These are phyloP conservation scores for Pituophis catenifer DNA, from an alignment of 2,113 vertebrate genomes.

Conservation along the genomic window DNA sequence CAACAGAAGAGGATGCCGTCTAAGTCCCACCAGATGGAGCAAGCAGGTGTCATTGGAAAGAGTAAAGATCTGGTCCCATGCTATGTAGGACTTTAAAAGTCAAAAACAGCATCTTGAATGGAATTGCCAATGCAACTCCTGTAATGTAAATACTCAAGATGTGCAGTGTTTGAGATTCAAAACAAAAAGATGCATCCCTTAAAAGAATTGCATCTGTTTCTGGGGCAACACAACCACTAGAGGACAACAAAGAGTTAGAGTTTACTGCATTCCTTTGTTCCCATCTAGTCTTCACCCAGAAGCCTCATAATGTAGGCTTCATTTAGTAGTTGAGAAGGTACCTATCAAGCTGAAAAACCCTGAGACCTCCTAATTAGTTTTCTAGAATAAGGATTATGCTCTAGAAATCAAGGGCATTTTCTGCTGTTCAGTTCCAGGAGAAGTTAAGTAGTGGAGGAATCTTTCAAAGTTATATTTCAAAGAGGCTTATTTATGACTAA, in stretches of 20 bases:
- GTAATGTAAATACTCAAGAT: not conserved
- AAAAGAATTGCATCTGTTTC: not conserved
- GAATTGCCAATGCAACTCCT: not conserved
- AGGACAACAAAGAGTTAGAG: not conserved
- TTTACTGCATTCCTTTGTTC: not conserved
- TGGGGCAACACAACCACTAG: not conserved
- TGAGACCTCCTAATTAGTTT: not conserved
- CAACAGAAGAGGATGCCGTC: not conserved
- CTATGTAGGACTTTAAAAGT: not conserved
- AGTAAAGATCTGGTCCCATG: not conserved
- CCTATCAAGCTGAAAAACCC: not conserved
- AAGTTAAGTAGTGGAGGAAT: not conserved
- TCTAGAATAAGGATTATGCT: not conserved
- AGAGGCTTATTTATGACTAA: not conserved
- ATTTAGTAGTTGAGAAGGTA: not conserved
- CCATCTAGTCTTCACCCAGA: not conserved
- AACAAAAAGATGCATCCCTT: not conserved
- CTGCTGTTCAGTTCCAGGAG: not conserved
- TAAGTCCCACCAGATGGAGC: not conserved
- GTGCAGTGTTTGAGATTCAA: not conserved
- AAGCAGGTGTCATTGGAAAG: not conserved
- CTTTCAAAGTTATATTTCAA: not conserved
- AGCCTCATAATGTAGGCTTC: not conserved
- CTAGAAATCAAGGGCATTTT: not conserved
- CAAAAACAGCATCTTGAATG: not conserved